A percentile compares a stretch with the other conserved stretches of the same genome.
Evolutionary conservation across 2,888 invertebrate species (phyloP).

Genomic region (Metellina segmentata): DNA sequence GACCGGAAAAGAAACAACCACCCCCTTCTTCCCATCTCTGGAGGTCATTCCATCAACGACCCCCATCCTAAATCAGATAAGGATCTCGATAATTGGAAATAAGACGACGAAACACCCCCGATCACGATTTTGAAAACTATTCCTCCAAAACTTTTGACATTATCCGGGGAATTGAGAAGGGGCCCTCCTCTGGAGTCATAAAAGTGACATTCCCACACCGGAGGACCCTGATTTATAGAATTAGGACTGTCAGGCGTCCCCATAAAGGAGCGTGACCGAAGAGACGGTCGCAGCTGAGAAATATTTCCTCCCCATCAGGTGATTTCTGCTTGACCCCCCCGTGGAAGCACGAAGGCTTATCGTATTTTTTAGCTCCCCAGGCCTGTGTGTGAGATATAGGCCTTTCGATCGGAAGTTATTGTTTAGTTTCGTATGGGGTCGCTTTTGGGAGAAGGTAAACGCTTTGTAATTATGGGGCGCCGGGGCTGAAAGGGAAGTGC

Average conservation of each 20-base stretch:
- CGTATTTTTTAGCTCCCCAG: no score
- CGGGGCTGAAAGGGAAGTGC: neutral
- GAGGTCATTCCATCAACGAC: conserved; percentile 25
- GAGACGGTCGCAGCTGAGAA: conserved; percentile 20
- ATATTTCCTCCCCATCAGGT: conserved; percentile 37
- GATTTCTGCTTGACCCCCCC: conserved; percentile 32
- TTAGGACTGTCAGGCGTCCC: conserved; percentile 44
- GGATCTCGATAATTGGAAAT: conserved; percentile 53
- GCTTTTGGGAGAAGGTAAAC: neutral
- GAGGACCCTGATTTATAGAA: conserved; percentile 57
- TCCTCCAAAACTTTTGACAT: conserved; percentile 65
- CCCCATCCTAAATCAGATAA: conserved; percentile 35
- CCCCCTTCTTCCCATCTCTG: neutral
- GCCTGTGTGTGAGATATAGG: no score
- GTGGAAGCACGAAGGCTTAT: no score
- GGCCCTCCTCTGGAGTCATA: conserved; percentile 33
- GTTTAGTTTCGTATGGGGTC: no score
- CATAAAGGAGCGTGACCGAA: conserved; percentile 40
- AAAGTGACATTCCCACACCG: conserved; percentile 52
- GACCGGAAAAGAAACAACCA: neutral
- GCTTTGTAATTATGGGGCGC: neutral
- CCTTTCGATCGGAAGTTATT: no score
- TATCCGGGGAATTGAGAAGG: conserved; percentile 51
- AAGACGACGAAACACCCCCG: conserved; percentile 45
- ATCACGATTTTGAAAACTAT: conserved; percentile 59